phyloP scores from a whole-genome alignment of 2,888 invertebrate species.

The Antitype chi region DNA sequence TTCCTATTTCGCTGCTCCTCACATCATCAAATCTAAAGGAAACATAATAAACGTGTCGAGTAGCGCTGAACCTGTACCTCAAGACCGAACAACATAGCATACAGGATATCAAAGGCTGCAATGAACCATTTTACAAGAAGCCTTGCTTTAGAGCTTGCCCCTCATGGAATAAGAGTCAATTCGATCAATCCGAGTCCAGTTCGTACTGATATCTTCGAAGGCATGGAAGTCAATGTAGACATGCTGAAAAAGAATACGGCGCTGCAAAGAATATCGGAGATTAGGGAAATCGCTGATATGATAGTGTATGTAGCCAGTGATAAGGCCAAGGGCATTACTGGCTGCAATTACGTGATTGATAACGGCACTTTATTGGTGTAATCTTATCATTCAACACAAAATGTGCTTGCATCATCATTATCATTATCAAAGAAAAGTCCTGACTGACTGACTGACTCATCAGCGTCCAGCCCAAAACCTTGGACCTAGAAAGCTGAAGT shows the following conservation, averaged over 20 bases:
- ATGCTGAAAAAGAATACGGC: conserved; percentile 24
- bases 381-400: no score
- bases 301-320: conserved; percentile 71
- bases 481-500: no score
- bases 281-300: conserved; percentile 60
- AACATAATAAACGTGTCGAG: conserved; percentile 71
- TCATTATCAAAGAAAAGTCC: no score
- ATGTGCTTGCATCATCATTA: no score
- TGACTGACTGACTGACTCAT: no score
- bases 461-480: no score
- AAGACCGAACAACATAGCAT: conserved; percentile 88
- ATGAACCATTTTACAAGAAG: conserved; percentile 71
- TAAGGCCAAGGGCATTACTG: conserved; percentile 72
- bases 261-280: conserved; percentile 49
- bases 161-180: conserved; percentile 93
- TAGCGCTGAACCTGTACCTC: conserved; percentile 84
- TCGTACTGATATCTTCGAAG: conserved; percentile 86
- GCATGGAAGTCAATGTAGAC: conserved; percentile 5
- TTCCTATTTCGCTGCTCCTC: conserved; percentile 65
- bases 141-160: conserved; percentile 92
- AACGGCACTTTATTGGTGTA: conserved; percentile 44
- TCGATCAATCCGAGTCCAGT: conserved; percentile 70
- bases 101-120: conserved; percentile 71
- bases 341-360: conserved; percentile 64
- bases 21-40: conserved; percentile 70